Percentiles rank a stretch among this genome's conserved stretches.
phyloP scores from a whole-genome alignment of 2,113 vertebrate genomes.

The Dromaius novaehollandiae region DNA sequence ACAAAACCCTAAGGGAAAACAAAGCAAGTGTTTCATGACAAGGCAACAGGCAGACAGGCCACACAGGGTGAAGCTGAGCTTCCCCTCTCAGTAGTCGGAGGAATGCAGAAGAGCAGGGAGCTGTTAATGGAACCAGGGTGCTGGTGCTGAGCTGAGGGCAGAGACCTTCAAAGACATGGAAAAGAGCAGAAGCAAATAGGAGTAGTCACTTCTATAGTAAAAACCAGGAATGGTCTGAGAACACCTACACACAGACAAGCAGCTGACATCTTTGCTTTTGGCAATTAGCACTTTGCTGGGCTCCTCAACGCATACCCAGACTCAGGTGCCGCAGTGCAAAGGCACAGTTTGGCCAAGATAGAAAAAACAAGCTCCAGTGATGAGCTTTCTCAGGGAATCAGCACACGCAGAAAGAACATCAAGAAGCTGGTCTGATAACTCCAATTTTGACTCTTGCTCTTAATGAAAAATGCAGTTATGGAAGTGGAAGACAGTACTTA shows the following conservation, averaged over 20 bases:
- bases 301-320: neutral
- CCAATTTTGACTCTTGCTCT: neutral
- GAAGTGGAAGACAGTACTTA: neutral
- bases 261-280: neutral
- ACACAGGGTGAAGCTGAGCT: neutral
- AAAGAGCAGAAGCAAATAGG: neutral
- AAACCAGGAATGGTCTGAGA: neutral
- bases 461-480: neutral
- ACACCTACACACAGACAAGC: neutral
- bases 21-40: neutral
- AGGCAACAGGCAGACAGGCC: neutral
- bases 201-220: neutral
- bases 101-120: slow-evolving; percentile 26
- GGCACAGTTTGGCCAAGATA: neutral
- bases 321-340: neutral
- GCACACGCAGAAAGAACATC: neutral
- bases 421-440: neutral
- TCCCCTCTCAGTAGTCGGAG: neutral
- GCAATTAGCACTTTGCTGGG: neutral
- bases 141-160: neutral
- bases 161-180: neutral
- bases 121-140: neutral
- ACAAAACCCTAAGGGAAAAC: neutral
- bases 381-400: neutral
- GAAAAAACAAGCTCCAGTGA: neutral